Percentiles rank a stretch among this genome's conserved stretches.
These are phyloP conservation scores for Euschistus heros DNA, from an alignment of 1,140 invertebrate genomes.

Conservation along the genomic window DNA sequence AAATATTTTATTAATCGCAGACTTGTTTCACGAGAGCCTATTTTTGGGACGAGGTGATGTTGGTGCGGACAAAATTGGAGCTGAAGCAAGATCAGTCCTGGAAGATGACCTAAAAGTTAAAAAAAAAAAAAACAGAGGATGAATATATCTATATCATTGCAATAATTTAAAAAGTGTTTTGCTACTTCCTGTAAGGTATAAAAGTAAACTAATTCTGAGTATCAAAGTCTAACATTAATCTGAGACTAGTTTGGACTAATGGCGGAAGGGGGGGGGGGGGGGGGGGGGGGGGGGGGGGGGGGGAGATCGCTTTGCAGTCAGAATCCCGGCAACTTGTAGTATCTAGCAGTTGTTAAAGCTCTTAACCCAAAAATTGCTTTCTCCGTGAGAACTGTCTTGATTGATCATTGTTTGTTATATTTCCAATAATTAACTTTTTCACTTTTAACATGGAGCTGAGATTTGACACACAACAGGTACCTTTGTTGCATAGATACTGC, in stretches of 20 bases:
- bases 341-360: too few species aligned
- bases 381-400: too few species aligned
- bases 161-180: not conserved
- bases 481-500: too few species aligned
- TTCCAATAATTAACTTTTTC: too few species aligned
- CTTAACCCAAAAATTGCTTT: too few species aligned
- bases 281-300: too few species aligned
- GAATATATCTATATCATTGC: not conserved
- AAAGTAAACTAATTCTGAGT: not conserved
- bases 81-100: conserved; percentile 7
- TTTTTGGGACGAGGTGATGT: conserved; percentile 12
- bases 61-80: conserved; percentile 17
- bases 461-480: too few species aligned
- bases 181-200: not conserved
- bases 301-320: too few species aligned
- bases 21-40: not conserved
- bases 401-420: too few species aligned
- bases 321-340: too few species aligned
- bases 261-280: not conserved
- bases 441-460: too few species aligned
- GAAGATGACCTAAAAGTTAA: conserved; percentile 6
- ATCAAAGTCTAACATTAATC: not conserved
- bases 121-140: not conserved
- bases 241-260: not conserved
- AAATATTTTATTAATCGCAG: not conserved